Conservation (phyloP, 2,797 vertebrate species). For the Varecia variegata region DNA sequence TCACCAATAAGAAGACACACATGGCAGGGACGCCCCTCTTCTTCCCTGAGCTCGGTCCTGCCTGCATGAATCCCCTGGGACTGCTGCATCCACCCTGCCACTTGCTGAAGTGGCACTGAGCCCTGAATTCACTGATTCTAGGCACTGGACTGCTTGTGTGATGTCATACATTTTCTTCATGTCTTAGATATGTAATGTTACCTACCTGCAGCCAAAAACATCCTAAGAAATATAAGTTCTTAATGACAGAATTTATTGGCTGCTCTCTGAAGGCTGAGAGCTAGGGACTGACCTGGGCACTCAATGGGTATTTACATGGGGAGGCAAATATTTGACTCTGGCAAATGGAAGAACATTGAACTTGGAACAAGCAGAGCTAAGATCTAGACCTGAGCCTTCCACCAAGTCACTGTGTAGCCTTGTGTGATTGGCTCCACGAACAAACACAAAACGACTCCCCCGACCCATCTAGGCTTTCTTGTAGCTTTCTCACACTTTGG, state of each 20-base stretch:
- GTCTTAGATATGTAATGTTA: neutral
- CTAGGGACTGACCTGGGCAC: neutral
- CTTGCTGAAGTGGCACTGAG: accelerated
- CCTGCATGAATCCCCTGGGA: neutral
- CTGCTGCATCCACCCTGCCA: neutral
- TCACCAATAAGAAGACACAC: neutral
- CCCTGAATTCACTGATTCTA: too few relatives aligned
- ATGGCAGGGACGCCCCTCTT: accelerated
- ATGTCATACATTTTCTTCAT: neutral
- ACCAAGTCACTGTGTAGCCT: neutral
- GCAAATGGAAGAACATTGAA: neutral
- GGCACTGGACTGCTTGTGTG: neutral
- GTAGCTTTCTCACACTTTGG: neutral
- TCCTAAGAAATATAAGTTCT: neutral
- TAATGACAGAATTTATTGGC: neutral
- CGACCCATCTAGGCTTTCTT: neutral
- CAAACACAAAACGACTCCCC: neutral
- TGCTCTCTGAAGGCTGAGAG: neutral
- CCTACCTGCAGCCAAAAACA: neutral
- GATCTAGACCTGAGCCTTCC: neutral
- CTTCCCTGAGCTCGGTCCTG: neutral
- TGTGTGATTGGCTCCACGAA: neutral
- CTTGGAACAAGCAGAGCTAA: neutral
- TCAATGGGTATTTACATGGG: accelerated
- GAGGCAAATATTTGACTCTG: neutral